Evolutionary conservation across 2,113 vertebrate species (phyloP).

Genomic region (Pomatorhinus ruficollis): DNA sequence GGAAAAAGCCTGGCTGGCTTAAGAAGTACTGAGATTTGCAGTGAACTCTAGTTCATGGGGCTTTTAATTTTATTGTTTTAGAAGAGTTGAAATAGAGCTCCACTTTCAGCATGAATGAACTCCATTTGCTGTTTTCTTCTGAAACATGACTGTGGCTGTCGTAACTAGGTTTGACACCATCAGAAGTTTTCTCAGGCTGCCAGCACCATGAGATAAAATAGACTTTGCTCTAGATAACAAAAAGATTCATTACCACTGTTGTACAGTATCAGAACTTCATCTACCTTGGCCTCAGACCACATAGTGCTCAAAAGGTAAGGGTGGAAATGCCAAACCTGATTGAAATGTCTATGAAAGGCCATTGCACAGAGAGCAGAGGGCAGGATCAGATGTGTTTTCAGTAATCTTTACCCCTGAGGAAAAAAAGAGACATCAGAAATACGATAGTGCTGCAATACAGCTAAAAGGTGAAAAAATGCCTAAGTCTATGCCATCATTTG

Average conservation of each 20-base stretch:
- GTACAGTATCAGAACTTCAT: neutral
- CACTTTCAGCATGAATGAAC: neutral
- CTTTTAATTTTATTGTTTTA: conserved; percentile 18
- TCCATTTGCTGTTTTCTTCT: neutral
- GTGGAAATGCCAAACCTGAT: neutral
- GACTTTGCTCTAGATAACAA: neutral
- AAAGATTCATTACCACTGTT: neutral
- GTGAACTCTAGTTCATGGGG: neutral
- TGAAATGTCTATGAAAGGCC: neutral
- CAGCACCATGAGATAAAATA: neutral
- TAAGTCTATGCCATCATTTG: neutral
- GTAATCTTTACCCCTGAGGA: neutral
- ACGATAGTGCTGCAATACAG: neutral
- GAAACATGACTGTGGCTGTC: neutral
- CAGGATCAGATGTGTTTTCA: neutral
- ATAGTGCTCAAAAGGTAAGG: neutral
- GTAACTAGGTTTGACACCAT: neutral
- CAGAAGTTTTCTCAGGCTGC: neutral
- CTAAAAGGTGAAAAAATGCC: neutral
- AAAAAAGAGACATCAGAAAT: neutral
- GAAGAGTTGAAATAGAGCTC: neutral
- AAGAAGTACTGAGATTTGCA: neutral
- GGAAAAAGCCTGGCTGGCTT: neutral
- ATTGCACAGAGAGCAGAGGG: neutral
- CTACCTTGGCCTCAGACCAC: neutral